Percentiles rank a stretch among this genome's conserved stretches.
Conservation (phyloP, 2,113 vertebrate genomes). For the Orcinus orca region DNA sequence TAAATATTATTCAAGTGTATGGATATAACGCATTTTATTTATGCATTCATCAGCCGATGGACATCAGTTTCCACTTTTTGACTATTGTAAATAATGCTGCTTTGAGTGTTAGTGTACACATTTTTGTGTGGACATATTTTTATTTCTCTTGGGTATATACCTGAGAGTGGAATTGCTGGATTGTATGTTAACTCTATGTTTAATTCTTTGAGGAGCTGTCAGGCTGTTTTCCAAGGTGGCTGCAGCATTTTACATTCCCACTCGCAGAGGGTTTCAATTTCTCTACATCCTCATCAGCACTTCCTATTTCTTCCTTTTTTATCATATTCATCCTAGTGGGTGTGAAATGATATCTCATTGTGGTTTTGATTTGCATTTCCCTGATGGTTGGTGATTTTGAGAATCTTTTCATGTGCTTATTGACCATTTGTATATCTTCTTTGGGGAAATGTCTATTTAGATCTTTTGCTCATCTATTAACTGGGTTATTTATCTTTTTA, state of each 20-base stretch:
- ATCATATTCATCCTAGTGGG: neutral
- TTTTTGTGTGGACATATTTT: neutral
- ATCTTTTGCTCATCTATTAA: neutral
- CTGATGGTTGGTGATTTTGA: neutral
- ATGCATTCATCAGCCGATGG: neutral
- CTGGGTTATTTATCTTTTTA: neutral
- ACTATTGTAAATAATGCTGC: neutral
- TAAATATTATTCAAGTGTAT: neutral
- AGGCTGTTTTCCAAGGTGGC: neutral
- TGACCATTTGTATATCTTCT: neutral
- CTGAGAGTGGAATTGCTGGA: neutral
- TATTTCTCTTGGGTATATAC: neutral
- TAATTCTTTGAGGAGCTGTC: neutral
- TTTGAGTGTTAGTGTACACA: neutral
- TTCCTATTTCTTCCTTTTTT: neutral
- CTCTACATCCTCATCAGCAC: neutral
- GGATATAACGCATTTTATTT: neutral
- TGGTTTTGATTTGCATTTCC: neutral
- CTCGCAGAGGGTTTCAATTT: neutral
- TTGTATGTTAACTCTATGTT: neutral
- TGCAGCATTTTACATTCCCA: neutral
- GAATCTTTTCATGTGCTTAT: neutral
- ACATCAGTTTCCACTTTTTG: neutral
- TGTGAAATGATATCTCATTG: neutral
- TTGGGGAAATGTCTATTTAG: neutral